Evolutionary conservation across 2,113 vertebrate genomes (phyloP).

Genomic region (Nibea coibor): DNA sequence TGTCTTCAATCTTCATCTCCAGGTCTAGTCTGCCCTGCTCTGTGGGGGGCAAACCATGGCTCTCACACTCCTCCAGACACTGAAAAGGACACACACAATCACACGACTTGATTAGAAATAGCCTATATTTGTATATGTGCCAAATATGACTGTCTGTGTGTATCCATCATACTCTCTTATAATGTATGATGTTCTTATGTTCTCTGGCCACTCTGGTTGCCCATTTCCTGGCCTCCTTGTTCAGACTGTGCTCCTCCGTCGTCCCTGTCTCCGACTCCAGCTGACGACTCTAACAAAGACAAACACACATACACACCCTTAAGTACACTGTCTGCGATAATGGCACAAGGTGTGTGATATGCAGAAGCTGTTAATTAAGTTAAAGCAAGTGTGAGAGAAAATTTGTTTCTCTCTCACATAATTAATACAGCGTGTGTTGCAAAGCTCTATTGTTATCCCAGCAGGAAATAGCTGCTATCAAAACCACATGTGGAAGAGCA

Average conservation of each 20-base stretch:
- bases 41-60: constrained; percentile 87
- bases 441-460: constrained; percentile 45
- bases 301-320: constrained; percentile 23
- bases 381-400: constrained; percentile 43
- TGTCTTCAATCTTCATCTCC: constrained; percentile 95
- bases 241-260: constrained; percentile 97
- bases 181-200: constrained; percentile 96
- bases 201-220: constrained; percentile 94
- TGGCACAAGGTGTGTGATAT: constrained; percentile 40
- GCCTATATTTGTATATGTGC: neutral
- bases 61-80: constrained; percentile 93
- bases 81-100: constrained; percentile 66
- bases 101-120: constrained; percentile 7
- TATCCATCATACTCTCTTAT: constrained; percentile 87
- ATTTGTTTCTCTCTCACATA: constrained; percentile 46
- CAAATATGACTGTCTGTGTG: neutral
- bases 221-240: constrained; percentile 99
- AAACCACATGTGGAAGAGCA: constrained; percentile 53
- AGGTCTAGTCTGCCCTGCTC: constrained; percentile 92
- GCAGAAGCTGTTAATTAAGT: constrained; percentile 62
- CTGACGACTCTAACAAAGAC: constrained; percentile 89
- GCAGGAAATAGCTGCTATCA: constrained; percentile 44
- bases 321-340: constrained; percentile 35
- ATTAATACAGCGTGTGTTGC: constrained; percentile 50
- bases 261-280: constrained; percentile 95